Evolutionary conservation across 2,797 vertebrate species (phyloP).

Genomic region (Typhlichthys eigenmanni): DNA sequence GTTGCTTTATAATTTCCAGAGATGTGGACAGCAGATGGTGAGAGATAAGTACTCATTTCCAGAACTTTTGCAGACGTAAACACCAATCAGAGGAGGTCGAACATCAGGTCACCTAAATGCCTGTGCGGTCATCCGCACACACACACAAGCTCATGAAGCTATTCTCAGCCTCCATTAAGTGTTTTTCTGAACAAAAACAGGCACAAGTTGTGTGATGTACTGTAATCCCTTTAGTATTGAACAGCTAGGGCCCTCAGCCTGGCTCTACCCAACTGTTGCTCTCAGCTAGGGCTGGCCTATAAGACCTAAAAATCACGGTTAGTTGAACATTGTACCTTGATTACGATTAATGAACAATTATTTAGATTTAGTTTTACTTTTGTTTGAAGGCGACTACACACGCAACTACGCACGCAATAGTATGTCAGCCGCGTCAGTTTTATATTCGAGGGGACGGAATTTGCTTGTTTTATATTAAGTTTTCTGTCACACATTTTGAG

Average conservation of each 20-base stretch:
- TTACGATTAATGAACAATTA: too few species aligned
- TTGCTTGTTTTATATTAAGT: too few species aligned
- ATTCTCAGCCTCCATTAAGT: conserved; percentile 38
- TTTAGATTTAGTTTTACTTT: too few species aligned
- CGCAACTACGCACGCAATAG: too few species aligned
- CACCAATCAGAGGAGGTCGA: conserved; percentile 14
- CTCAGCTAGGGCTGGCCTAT: too few species aligned
- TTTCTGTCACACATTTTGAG: too few species aligned
- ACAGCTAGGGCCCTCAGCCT: conserved; percentile 26
- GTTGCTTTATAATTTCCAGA: too few species aligned
- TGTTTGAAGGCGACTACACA: too few species aligned
- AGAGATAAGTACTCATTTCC: conserved; percentile 37
- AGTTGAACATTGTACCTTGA: too few species aligned
- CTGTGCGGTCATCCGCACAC: conserved; percentile 21
- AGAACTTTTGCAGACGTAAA: conserved; percentile 17
- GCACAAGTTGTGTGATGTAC: conserved; percentile 32
- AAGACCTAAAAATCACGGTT: too few species aligned
- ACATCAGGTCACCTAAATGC: conserved; percentile 24
- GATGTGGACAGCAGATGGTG: conserved; percentile 24
- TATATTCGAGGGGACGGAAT: too few species aligned
- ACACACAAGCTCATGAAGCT: conserved; percentile 2
- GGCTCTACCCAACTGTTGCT: conserved; percentile 13
- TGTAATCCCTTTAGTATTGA: conserved; percentile 36
- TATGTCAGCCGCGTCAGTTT: too few species aligned
- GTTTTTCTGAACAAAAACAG: conserved; percentile 31